phyloP scores from a whole-genome alignment of 2,888 invertebrate genomes.

The Latrodectus hesperus region DNA sequence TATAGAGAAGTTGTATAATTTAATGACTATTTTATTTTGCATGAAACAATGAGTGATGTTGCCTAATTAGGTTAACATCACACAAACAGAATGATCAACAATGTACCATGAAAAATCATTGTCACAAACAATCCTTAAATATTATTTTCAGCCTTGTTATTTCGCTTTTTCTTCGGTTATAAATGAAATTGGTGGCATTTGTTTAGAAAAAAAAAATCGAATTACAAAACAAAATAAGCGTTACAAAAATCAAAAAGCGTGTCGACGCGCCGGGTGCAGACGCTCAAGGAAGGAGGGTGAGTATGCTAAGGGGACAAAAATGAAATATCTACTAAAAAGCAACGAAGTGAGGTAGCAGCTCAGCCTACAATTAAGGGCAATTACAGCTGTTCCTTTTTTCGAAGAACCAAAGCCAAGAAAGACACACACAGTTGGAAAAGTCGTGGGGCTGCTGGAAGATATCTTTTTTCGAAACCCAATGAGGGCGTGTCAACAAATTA shows the following conservation, averaged over 20 bases:
- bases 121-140: too few species aligned
- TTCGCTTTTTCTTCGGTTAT: constrained; percentile 8
- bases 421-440: constrained; percentile 21
- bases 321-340: constrained; percentile 7
- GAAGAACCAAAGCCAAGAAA: constrained; percentile 35
- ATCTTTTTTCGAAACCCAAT: not conserved
- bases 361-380: constrained; percentile 64
- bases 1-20: too few species aligned
- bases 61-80: too few species aligned
- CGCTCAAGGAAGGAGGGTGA: not conserved
- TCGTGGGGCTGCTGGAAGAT: not conserved
- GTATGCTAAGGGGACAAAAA: not conserved
- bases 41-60: too few species aligned
- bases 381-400: constrained; percentile 58
- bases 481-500: constrained; percentile 64
- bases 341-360: constrained; percentile 60
- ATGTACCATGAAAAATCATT: too few species aligned
- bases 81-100: too few species aligned
- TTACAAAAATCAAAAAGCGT: constrained; percentile 23
- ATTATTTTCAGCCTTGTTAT: not conserved
- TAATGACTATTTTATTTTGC: too few species aligned
- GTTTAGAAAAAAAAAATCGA: not conserved
- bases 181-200: constrained; percentile 3
- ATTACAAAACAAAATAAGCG: constrained; percentile 6
- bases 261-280: not conserved